These are phyloP conservation scores for Rhizoglyphus robini DNA, from an alignment of 1,140 invertebrate species.

Conservation along the genomic window DNA sequence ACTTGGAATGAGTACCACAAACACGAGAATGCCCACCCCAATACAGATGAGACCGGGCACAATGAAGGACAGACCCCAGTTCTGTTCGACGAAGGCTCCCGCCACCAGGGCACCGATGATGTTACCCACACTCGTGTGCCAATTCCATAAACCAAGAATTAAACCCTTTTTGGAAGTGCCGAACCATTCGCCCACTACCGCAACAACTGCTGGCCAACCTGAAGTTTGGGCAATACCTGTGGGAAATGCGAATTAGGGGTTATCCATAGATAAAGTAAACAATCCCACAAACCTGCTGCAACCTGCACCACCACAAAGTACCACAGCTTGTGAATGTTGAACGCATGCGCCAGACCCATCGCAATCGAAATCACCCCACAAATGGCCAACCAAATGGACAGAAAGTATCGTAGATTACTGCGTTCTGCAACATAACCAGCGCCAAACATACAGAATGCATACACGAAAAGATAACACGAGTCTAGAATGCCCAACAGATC, in stretches of 20 bases:
- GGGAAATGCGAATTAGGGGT: too few relatives aligned
- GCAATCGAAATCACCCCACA: slow-evolving; percentile 73
- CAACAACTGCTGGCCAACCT: slow-evolving; percentile 83
- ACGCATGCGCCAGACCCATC: slow-evolving; percentile 73
- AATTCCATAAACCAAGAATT: slow-evolving; percentile 89
- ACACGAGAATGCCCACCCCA: slow-evolving; percentile 56
- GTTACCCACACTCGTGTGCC: slow-evolving; percentile 87
- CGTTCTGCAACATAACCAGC: slow-evolving; percentile 81
- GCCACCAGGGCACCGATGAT: slow-evolving; percentile 71
- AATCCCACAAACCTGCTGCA: too few relatives aligned
- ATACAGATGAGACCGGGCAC: slow-evolving; percentile 76
- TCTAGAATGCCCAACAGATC: slow-evolving; percentile 71
- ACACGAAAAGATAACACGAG: slow-evolving; percentile 77
- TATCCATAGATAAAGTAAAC: too few relatives aligned
- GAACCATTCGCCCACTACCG: slow-evolving; percentile 88
- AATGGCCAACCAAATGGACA: slow-evolving; percentile 71
- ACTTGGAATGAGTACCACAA: slow-evolving; percentile 58
- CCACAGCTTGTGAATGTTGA: slow-evolving; percentile 62
- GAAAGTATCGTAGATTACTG: slow-evolving; percentile 73
- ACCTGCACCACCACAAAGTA: slow-evolving; percentile 78
- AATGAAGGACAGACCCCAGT: slow-evolving; percentile 87
- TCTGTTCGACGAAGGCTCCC: slow-evolving; percentile 59
- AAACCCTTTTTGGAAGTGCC: slow-evolving; percentile 53
- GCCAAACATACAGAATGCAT: slow-evolving; percentile 79
- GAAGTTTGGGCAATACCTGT: slow-evolving; percentile 73